Evolutionary conservation across 1,140 invertebrate genomes (phyloP).

Genomic region (Apis dorsata): DNA sequence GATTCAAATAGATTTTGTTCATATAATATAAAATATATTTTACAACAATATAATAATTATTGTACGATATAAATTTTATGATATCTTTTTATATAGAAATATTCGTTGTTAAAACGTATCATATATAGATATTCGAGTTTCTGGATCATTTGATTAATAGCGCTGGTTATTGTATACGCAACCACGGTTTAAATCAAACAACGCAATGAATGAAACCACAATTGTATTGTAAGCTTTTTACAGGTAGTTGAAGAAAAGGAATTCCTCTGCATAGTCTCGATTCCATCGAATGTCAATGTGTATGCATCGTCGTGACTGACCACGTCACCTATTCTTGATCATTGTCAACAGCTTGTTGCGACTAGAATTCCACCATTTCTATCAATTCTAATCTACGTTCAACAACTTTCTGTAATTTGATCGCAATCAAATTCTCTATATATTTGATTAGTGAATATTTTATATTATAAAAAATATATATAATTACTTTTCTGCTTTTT

Average conservation of each 20-base stretch:
- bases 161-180: too few relatives aligned
- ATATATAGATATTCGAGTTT: too few relatives aligned
- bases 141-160: neutral
- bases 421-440: neutral
- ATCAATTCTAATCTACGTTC: neutral
- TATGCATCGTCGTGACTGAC: conserved; percentile 11
- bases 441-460: too few relatives aligned
- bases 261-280: conserved; percentile 14
- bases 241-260: conserved; percentile 4
- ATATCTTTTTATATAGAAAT: too few relatives aligned
- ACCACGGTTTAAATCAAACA: conserved; percentile 13
- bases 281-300: neutral
- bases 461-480: too few relatives aligned
- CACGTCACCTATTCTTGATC: neutral
- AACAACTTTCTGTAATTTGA: neutral
- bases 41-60: too few relatives aligned
- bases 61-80: too few relatives aligned
- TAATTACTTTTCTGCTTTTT: too few relatives aligned
- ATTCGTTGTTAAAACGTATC: too few relatives aligned
- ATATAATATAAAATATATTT: too few relatives aligned
- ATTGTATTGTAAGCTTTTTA: conserved; percentile 14
- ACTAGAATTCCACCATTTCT: conserved; percentile 35
- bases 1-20: too few relatives aligned
- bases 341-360: conserved; percentile 28
- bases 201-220: conserved; percentile 21